A percentile compares a stretch with the other conserved stretches of the same genome.
Evolutionary conservation across 2,113 vertebrate species (phyloP).

Genomic region (Lethenteron camtschaticum): DNA sequence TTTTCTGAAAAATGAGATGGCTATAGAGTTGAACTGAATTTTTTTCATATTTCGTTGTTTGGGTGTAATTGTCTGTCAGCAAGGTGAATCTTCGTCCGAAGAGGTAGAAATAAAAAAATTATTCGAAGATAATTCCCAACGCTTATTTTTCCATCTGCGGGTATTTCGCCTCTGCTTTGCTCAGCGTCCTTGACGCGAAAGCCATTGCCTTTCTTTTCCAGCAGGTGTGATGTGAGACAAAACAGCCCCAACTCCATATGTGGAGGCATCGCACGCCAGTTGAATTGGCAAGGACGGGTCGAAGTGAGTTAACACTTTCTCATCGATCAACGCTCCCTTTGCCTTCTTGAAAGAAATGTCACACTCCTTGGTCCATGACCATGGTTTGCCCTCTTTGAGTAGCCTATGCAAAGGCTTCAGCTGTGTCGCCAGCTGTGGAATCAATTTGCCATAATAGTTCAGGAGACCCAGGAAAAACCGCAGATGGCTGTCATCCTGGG

Average conservation of each 20-base stretch:
- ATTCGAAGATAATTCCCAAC: conserved; percentile 13
- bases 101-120: conserved; percentile 8
- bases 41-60: too few species aligned
- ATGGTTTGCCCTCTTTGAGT: conserved; percentile 16
- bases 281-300: conserved; percentile 23
- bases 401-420: conserved; percentile 16
- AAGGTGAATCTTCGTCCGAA: conserved; percentile 14
- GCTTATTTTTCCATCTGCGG: conserved; percentile 14
- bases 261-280: conserved; percentile 23
- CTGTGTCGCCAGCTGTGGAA: conserved; percentile 15
- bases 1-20: too few species aligned
- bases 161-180: conserved; percentile 15
- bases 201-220: conserved; percentile 26
- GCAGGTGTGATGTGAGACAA: conserved; percentile 20
- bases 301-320: conserved; percentile 20
- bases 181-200: conserved; percentile 16
- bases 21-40: too few species aligned
- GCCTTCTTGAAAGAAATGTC: conserved; percentile 22
- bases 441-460: conserved; percentile 8
- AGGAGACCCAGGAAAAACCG: conserved; percentile 3
- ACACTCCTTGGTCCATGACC: conserved; percentile 22
- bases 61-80: conserved; percentile 10
- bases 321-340: conserved; percentile 21
- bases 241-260: conserved; percentile 22
- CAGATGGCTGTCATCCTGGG: conserved; percentile 2